phyloP scores from a whole-genome alignment of 2,888 invertebrate genomes.

The Linnaemya vulpina region DNA sequence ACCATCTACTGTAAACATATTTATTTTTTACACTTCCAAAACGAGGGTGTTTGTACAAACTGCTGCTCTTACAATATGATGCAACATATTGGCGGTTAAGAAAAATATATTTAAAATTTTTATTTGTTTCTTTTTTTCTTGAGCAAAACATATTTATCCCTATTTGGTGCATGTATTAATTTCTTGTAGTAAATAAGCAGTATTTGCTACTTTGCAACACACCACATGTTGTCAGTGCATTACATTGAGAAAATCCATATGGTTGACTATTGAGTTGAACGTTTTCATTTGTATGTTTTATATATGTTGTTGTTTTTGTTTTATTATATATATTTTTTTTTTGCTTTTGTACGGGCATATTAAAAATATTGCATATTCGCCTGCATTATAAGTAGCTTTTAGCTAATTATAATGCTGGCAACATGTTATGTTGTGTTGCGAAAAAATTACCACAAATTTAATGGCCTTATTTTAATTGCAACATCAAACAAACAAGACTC shows the following conservation, averaged over 20 bases:
- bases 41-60: background rate
- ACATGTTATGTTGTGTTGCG: constrained; percentile 53
- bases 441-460: constrained; percentile 65
- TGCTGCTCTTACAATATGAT: background rate
- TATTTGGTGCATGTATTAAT: background rate
- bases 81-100: constrained; percentile 42
- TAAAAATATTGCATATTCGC: constrained; percentile 31
- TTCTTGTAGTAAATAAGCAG: background rate
- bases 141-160: background rate
- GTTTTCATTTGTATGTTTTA: constrained; percentile 7
- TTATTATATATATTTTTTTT: background rate
- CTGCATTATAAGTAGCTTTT: constrained; percentile 46
- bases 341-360: background rate
- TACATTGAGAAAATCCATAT: constrained; percentile 54
- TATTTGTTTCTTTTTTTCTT: background rate
- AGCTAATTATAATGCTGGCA: constrained; percentile 64
- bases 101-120: too few relatives aligned
- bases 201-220: constrained; percentile 45
- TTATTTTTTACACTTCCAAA: background rate
- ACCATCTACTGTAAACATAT: background rate
- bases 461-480: constrained; percentile 71
- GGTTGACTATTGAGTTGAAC: constrained; percentile 54
- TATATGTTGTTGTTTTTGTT: too few relatives aligned
- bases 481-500: constrained; percentile 71
- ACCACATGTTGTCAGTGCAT: constrained; percentile 58